A percentile compares a stretch with the other conserved stretches of the same genome.
Evolutionary conservation across 92 coral and sea anemone species (phyloP).

Genomic region (Actinernus sp.): DNA sequence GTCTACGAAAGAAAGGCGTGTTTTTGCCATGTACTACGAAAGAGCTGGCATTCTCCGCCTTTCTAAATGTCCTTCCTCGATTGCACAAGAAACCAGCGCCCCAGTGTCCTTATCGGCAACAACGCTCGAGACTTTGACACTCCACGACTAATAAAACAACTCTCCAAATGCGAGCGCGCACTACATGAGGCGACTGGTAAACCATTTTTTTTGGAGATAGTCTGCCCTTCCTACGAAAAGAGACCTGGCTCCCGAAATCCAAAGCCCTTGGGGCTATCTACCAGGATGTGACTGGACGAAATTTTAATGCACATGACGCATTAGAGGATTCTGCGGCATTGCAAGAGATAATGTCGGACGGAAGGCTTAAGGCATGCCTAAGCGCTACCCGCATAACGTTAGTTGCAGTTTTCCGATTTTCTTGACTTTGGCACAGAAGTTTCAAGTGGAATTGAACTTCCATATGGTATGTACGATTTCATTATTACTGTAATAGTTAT

Average conservation of each 20-base stretch:
- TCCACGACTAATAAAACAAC: conserved; percentile 12
- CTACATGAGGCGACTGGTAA: too few relatives aligned
- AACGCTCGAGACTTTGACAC: conserved; percentile 22
- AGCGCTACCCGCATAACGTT: too few relatives aligned
- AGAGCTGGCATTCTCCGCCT: conserved; percentile 1
- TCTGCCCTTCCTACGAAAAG: neutral
- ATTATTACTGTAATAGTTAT: too few relatives aligned
- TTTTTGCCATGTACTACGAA: neutral
- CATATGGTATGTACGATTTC: too few relatives aligned
- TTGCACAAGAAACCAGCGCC: neutral
- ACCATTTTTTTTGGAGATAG: conserved; percentile 2
- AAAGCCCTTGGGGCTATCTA: conserved; percentile 4
- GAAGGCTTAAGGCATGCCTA: too few relatives aligned
- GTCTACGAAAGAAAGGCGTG: conserved; percentile 5
- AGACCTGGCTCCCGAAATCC: neutral
- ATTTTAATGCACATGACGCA: conserved; percentile 6
- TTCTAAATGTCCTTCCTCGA: conserved; percentile 10
- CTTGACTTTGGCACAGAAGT: too few relatives aligned
- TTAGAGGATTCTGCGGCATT: neutral
- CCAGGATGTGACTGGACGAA: neutral
- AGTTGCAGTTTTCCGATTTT: too few relatives aligned
- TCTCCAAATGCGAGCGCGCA: conserved; percentile 7
- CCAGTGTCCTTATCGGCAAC: conserved; percentile 27
- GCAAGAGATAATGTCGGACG: too few relatives aligned
- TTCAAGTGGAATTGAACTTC: too few relatives aligned